Evolutionary conservation across 2,888 invertebrate genomes (phyloP).

Genomic region (Temnothorax unifasciatus): DNA sequence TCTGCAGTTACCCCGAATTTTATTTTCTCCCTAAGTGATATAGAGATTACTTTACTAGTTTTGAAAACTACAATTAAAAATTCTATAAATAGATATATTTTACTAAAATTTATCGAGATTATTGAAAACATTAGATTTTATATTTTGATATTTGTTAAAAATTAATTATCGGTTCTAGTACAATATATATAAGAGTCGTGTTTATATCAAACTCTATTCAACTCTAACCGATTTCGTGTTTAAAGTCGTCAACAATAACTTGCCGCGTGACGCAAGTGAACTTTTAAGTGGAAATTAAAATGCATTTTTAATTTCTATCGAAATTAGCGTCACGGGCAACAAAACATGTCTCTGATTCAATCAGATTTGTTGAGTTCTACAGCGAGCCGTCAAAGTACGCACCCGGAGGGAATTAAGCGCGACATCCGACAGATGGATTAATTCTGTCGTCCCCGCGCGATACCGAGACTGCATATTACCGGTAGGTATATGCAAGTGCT

Average conservation of each 20-base stretch:
- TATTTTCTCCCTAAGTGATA: not conserved
- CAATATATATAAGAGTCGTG: not conserved
- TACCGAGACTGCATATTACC: constrained; percentile 29
- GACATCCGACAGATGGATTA: constrained; percentile 55
- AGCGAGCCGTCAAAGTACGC: constrained; percentile 36
- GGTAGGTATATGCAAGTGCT: not conserved
- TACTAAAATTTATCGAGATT: not conserved
- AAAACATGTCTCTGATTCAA: constrained; percentile 7
- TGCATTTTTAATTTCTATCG: constrained; percentile 16
- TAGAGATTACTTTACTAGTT: no score
- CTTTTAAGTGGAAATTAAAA: not conserved
- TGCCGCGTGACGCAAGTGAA: not conserved
- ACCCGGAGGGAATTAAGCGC: constrained; percentile 49
- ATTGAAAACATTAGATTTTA: not conserved
- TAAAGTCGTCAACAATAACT: not conserved
- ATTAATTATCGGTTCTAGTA: not conserved
- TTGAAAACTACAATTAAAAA: not conserved
- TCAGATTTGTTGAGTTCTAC: constrained; percentile 30
- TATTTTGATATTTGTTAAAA: not conserved
- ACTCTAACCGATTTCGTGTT: not conserved
- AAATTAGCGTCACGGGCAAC: not conserved
- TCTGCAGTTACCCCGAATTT: not conserved
- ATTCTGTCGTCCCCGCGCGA: constrained; percentile 29
- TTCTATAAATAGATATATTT: not conserved
- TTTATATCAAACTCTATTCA: not conserved